Base-by-base conservation (phyloP, 1,140 invertebrate species). In the Streblospio benedicti region DNA sequence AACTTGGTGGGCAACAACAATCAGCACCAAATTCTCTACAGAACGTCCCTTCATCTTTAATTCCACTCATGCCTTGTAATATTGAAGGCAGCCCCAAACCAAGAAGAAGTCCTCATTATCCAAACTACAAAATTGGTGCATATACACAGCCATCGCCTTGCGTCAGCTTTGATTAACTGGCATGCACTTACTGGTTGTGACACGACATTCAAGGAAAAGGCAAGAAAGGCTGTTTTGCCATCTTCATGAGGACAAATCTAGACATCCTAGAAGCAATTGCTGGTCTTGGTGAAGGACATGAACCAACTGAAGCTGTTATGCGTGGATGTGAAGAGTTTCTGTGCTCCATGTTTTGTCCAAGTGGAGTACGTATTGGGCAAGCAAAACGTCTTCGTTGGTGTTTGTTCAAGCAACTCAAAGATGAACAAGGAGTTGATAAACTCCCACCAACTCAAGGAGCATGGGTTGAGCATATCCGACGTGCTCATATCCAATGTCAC, bases 111-210 rank as follows among this genome's bases (percentile, higher is more conserved):
- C n/a, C n/a, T n/a, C n/a, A n/a, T n/a, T n/a, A n/a, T n/a, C n/a
- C n/a, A n/a, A n/a, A n/a, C n/a, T n/a, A n/a, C n/a, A n/a, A n/a
- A n/a, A n/a, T n/a, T n/a, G n/a, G n/a, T n/a, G n/a, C n/a, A n/a
- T n/a, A n/a, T n/a, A n/a, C n/a, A n/a, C n/a, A n/a, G n/a, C n/a
- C n/a, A n/a, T n/a, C n/a, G n/a, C n/a, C n/a, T n/a, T n/a, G n/a
- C n/a, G n/a, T n/a, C 50, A 14, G 50, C 27, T 52, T 52, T 52
- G 25, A 52, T 52, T 14, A 52, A 52, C 27, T 31, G 50, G 50
- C 25, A 30, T 4, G 23, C 50, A 12, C 25, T 52, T 9, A 52
- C 27, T 1, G 25, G 50, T 9, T 28, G 27, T 31, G 50, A 52
- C 18, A 52, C 50, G 4, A 31, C 50, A 52, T 28, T 20, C n/a